phyloP scores from a whole-genome alignment of 92 coral and sea anemone species.

The Micromussa lordhowensis region DNA sequence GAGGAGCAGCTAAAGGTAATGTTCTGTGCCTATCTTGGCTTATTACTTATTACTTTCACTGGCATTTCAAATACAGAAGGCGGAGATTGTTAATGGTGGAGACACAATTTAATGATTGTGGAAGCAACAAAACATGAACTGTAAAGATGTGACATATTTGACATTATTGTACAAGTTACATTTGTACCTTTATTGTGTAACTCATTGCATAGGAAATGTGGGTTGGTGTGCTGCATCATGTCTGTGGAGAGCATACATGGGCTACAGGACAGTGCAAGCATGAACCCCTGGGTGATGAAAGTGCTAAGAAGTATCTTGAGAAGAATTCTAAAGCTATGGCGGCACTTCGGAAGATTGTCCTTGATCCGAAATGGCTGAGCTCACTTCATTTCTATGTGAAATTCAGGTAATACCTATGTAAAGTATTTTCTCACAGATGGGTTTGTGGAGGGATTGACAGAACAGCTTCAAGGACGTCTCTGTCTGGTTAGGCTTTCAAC shows the following conservation, averaged over 20 bases:
- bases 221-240: constrained; percentile 66
- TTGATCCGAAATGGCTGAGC: constrained; percentile 54
- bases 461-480: too few species aligned
- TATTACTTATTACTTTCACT: background rate
- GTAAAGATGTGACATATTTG: too few species aligned
- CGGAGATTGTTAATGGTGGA: background rate
- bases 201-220: constrained; percentile 33
- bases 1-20: constrained; percentile 57
- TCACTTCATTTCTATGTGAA: constrained; percentile 38
- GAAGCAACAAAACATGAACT: too few species aligned
- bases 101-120: too few species aligned
- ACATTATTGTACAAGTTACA: too few species aligned
- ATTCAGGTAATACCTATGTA: constrained; percentile 33
- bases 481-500: background rate
- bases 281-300: background rate
- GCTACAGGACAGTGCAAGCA: constrained; percentile 47
- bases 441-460: too few species aligned
- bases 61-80: background rate
- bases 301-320: background rate
- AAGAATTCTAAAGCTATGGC: constrained; percentile 58
- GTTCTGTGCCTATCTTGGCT: background rate
- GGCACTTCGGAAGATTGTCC: constrained; percentile 40
- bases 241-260: constrained; percentile 66
- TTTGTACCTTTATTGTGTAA: too few species aligned
- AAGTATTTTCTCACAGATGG: too few species aligned